Conservation (phyloP, 1,140 invertebrate genomes). For the Bilobella aurantiaca region DNA sequence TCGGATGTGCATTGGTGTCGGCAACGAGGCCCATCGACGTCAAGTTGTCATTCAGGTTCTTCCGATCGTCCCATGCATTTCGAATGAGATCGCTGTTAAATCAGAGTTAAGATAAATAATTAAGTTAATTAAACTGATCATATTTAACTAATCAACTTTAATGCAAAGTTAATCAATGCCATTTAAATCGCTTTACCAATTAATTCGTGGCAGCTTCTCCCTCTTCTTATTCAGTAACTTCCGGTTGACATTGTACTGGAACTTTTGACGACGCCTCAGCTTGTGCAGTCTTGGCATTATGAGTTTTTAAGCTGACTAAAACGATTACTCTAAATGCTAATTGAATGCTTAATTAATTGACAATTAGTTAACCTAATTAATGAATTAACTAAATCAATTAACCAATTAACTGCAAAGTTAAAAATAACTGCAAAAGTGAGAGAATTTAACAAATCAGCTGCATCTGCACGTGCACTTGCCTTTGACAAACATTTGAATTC, state of each 20-base stretch:
- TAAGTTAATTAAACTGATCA: not conserved
- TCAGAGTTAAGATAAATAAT: constrained; percentile 8
- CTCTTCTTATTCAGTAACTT: constrained; percentile 19
- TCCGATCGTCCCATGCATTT: constrained; percentile 28
- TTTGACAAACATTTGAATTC: too few relatives aligned
- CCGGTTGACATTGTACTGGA: constrained; percentile 28
- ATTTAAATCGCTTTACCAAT: constrained; percentile 21
- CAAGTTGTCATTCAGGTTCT: constrained; percentile 25
- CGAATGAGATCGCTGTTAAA: constrained; percentile 27
- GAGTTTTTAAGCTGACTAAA: too few relatives aligned
- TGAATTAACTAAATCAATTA: too few relatives aligned
- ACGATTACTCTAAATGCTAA: too few relatives aligned
- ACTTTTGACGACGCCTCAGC: constrained; percentile 28
- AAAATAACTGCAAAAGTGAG: too few relatives aligned
- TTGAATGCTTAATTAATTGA: too few relatives aligned
- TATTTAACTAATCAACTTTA: not conserved
- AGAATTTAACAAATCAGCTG: too few relatives aligned
- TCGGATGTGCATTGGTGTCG: constrained; percentile 23
- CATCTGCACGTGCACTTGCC: too few relatives aligned
- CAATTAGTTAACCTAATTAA: too few relatives aligned
- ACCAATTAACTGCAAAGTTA: too few relatives aligned
- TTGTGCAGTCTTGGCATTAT: constrained; percentile 20
- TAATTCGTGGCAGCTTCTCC: constrained; percentile 27
- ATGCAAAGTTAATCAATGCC: not conserved
- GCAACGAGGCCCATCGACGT: constrained; percentile 30